A percentile compares a stretch with the other conserved stretches of the same genome.
These are phyloP conservation scores for Aphelenchoides avenae DNA, from an alignment of 1,140 invertebrate species.

Conservation along the genomic window DNA sequence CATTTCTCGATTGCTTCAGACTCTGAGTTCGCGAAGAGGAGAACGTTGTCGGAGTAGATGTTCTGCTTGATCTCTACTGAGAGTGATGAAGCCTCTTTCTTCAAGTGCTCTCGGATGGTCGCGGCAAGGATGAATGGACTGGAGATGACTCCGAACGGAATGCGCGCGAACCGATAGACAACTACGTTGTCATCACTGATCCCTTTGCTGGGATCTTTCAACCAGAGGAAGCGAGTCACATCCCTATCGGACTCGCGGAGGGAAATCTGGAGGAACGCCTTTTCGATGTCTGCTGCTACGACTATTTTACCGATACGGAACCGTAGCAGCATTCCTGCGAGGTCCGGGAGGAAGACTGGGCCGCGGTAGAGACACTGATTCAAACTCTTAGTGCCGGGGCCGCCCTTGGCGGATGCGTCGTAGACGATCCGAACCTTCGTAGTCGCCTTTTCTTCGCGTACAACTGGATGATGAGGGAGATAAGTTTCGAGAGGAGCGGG, in stretches of 20 bases:
- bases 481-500: no score
- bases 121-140: no score
- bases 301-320: constrained; percentile 21
- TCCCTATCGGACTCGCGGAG: constrained; percentile 30
- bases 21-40: no score
- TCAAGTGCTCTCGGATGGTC: no score
- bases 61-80: no score
- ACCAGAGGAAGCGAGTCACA: constrained; percentile 19
- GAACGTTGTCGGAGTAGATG: no score
- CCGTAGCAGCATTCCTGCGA: constrained; percentile 22
- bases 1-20: no score
- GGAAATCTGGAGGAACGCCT: constrained; percentile 34
- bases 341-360: constrained; percentile 18
- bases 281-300: constrained; percentile 17
- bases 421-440: constrained; percentile 59
- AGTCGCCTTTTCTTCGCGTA: constrained; percentile 22
- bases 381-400: constrained; percentile 40
- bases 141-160: no score
- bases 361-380: constrained; percentile 54
- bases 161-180: constrained; percentile 13
- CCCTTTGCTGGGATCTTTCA: constrained; percentile 25
- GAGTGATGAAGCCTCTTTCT: no score
- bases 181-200: background rate
- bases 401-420: constrained; percentile 53
- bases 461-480: constrained; percentile 62